These are phyloP conservation scores for Lomographa bimaculata DNA, from an alignment of 2,888 invertebrate species.

Conservation along the genomic window DNA sequence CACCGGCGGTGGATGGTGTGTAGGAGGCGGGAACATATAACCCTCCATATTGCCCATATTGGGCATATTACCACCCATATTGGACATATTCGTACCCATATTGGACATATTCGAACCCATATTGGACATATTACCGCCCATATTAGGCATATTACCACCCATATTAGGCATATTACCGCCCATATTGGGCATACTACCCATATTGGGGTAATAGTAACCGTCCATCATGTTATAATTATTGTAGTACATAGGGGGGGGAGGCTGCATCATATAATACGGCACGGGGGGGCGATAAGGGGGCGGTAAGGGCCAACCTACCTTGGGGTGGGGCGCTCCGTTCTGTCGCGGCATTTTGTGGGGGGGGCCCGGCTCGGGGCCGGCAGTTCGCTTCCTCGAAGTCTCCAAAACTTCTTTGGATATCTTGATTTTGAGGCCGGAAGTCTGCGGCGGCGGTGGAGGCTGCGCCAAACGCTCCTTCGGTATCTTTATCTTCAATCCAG, in stretches of 20 bases:
- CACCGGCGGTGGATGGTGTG: conserved; percentile 30
- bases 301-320: conserved; percentile 76
- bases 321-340: conserved; percentile 64
- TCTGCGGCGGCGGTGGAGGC: conserved; percentile 69
- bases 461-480: conserved; percentile 88
- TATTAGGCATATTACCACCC: conserved; percentile 42
- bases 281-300: conserved; percentile 58
- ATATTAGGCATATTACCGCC: conserved; percentile 45
- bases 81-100: conserved; percentile 12
- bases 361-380: conserved; percentile 48
- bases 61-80: conserved; percentile 60
- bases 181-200: conserved; percentile 44
- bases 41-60: conserved; percentile 17
- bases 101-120: conserved; percentile 47
- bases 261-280: conserved; percentile 70
- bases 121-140: conserved; percentile 42
- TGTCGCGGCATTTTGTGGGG: conserved; percentile 65
- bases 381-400: conserved; percentile 64
- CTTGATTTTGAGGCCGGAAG: conserved; percentile 88
- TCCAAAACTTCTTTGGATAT: conserved; percentile 90
- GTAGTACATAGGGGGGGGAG: conserved; percentile 61
- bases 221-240: conserved; percentile 56
- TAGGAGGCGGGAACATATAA: conserved; percentile 33
- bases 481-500: conserved; percentile 91
- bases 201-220: conserved; percentile 65